Conservation (phyloP, 1,140 invertebrate genomes). For the Drosophila bifasciata region DNA sequence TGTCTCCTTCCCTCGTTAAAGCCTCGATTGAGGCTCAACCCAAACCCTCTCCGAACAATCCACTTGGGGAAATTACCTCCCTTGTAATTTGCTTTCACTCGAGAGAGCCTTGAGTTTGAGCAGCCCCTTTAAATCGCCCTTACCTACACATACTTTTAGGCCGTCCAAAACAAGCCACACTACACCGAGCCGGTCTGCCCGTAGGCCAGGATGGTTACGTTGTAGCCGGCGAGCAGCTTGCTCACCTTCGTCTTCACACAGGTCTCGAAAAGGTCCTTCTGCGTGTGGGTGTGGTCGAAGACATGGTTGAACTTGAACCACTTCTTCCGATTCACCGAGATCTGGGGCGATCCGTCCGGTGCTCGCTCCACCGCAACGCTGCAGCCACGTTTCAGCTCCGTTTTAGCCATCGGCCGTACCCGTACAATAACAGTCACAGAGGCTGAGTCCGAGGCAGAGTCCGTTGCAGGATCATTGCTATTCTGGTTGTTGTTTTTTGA, state of each 20-base stretch:
- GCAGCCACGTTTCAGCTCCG: constrained; percentile 89
- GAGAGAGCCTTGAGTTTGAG: too few relatives aligned
- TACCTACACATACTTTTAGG: too few relatives aligned
- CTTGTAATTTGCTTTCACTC: too few relatives aligned
- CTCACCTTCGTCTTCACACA: constrained; percentile 91
- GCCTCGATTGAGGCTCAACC: too few relatives aligned
- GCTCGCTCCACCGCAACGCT: constrained; percentile 88
- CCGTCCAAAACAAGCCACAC: too few relatives aligned
- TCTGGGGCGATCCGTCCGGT: constrained; percentile 87
- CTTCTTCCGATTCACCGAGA: constrained; percentile 88
- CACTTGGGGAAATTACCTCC: too few relatives aligned
- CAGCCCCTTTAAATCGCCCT: too few relatives aligned
- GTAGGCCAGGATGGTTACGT: constrained; percentile 95
- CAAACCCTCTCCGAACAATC: too few relatives aligned
- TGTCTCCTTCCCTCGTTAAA: too few relatives aligned
- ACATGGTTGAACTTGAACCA: constrained; percentile 96
- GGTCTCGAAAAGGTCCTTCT: constrained; percentile 91
- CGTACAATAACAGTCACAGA: constrained; percentile 89
- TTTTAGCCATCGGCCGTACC: constrained; percentile 90
- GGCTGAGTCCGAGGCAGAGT: background rate
- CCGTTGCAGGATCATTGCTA: too few relatives aligned
- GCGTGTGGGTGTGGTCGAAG: constrained; percentile 88
- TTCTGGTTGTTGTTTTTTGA: too few relatives aligned
- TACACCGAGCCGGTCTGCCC: too few relatives aligned
- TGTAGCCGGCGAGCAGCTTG: constrained; percentile 93